Evolutionary conservation across 35 echinoderm and acorn worm species (phyloP), one percentile per base, ranked within the genome.

Genomic region (Lytechinus pictus): DNA sequence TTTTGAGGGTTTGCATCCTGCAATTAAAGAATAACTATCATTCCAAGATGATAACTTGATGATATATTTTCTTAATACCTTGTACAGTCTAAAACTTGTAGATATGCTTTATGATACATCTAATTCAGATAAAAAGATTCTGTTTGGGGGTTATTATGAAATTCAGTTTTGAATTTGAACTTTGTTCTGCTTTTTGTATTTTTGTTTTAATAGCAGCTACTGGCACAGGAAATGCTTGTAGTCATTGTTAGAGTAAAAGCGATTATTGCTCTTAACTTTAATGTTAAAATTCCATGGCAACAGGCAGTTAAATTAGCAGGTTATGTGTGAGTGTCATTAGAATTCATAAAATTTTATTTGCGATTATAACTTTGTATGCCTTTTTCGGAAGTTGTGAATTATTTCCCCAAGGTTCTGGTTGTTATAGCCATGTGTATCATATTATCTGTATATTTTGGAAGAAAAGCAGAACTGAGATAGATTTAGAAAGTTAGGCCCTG

Each of bases 381-480:
- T 71, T 71, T 71, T 71, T 24, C 5, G 12, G 16, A 71, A 19
- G 61, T 71, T 19, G 61, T 71, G 3, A 0, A 6, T 19, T 71
- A 21, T 71, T 13, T 19, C 61, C 33, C 6, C 61, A 19, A 71
- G 66, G 6, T 79, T 79, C 13, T 79, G 0, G 14, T 24, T 7
- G n/a, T 44, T 44, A 44, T 44, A 79, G 66, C 12, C n/a, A 2
- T 13, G 56, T 58, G 9, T 11, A 79, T 8, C 66, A 6, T 79
- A 79, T 79, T 79, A 14, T 79, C 66, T 79, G 66, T 79, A 79
- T 79, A 79, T 79, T 79, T 79, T 79, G 66, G 66, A 79, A 79
- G 66, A 27, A 27, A 79, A 24, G 66, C 21, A 24, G 21, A 16
- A 58, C 2, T 79, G 19, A 24, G 19, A 79, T 5, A 79, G 19